phyloP scores from a whole-genome alignment of 2,888 invertebrate species.

The Drosophila borealis region DNA sequence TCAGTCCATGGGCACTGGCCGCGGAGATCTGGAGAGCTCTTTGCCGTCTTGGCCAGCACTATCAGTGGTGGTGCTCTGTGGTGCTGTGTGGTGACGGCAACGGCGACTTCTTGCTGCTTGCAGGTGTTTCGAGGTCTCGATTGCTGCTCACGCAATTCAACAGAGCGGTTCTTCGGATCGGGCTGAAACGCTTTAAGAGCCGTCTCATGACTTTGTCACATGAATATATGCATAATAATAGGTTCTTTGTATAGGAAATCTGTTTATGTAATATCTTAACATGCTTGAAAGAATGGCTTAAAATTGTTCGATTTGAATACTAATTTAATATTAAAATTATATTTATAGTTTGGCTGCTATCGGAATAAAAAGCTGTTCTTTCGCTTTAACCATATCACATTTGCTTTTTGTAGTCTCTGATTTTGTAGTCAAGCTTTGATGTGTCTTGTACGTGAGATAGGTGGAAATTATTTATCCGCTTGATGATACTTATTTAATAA shows the following conservation, averaged over 20 bases:
- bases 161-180: constrained; percentile 43
- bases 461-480: constrained; percentile 23
- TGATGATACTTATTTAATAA: constrained; percentile 16
- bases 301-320: neutral
- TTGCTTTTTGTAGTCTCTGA: constrained; percentile 2
- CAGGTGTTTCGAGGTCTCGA: constrained; percentile 62
- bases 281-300: neutral
- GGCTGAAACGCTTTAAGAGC: constrained; percentile 15
- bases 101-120: constrained; percentile 26
- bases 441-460: constrained; percentile 44
- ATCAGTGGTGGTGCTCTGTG: constrained; percentile 24
- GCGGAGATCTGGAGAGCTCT: constrained; percentile 20
- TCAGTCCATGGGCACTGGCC: constrained; percentile 29
- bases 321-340: neutral
- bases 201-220: constrained; percentile 7
- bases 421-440: constrained; percentile 1
- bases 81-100: constrained; percentile 17
- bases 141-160: constrained; percentile 46
- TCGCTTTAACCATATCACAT: constrained; percentile 6
- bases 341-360: neutral
- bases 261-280: neutral
- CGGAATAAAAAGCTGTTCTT: neutral
- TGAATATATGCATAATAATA: neutral
- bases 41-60: constrained; percentile 35
- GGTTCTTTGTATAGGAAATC: neutral